A percentile compares a stretch with the other conserved stretches of the same genome.
Conservation (phyloP, 1,140 invertebrate genomes). For the Psilanteris sp. region DNA sequence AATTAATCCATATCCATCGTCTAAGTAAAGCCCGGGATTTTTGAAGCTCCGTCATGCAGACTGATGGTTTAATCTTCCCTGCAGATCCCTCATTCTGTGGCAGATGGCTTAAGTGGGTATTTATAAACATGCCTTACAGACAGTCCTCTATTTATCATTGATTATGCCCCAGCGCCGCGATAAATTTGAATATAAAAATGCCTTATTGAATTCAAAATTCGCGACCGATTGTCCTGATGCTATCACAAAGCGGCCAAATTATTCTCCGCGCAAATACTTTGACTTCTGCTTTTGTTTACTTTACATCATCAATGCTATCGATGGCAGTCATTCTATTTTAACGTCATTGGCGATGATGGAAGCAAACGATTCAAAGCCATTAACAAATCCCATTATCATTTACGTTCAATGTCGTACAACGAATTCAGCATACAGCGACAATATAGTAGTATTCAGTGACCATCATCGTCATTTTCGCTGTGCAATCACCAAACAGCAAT, state of each 20-base stretch:
- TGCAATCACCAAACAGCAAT: conserved; percentile 70
- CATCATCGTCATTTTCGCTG: conserved; percentile 67
- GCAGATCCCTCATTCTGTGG: conserved; percentile 67
- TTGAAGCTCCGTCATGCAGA: conserved; percentile 73
- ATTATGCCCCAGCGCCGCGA: conserved; percentile 26
- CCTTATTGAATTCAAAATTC: conserved; percentile 4
- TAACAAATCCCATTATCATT: conserved; percentile 69
- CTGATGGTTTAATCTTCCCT: conserved; percentile 75
- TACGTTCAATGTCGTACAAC: conserved; percentile 62
- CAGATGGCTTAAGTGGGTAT: conserved; percentile 71
- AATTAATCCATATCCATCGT: conserved; percentile 73
- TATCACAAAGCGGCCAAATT: conserved; percentile 11
- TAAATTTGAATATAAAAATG: conserved; percentile 37
- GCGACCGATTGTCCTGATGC: conserved; percentile 2
- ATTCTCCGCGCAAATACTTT: conserved; percentile 37
- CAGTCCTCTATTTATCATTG: conserved; percentile 59
- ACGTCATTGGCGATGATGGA: conserved; percentile 58
- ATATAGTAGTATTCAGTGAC: conserved; percentile 72
- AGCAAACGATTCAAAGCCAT: conserved; percentile 65
- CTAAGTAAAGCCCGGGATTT: conserved; percentile 73
- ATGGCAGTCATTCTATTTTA: conserved; percentile 56
- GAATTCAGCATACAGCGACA: conserved; percentile 62
- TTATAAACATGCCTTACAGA: conserved; percentile 71
- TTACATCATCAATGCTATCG: conserved; percentile 47
- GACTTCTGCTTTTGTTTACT: conserved; percentile 53